Conservation (phyloP, 2,797 vertebrate species). For the Diplodus puntazzo region DNA sequence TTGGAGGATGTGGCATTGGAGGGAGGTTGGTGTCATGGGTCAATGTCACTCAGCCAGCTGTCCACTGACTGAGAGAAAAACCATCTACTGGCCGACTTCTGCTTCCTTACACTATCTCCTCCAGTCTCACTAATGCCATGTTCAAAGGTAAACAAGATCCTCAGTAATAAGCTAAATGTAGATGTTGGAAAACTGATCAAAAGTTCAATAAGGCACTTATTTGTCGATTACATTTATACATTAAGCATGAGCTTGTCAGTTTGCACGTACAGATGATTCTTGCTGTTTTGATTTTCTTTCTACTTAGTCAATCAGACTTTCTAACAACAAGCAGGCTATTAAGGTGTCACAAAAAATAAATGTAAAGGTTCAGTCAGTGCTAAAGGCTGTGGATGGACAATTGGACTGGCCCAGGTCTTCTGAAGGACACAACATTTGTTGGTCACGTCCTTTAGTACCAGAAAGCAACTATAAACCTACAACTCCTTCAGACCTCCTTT, state of each 20-base stretch:
- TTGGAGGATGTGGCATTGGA: slow-evolving; percentile 75
- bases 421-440: slow-evolving; percentile 2
- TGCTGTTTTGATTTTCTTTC: background rate
- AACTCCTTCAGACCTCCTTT: slow-evolving; percentile 7
- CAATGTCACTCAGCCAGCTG: slow-evolving; percentile 80
- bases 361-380: slow-evolving; percentile 26
- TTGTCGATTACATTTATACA: background rate
- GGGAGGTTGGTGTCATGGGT: slow-evolving; percentile 82
- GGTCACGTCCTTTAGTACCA: background rate
- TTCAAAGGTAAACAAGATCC: background rate
- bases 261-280: background rate
- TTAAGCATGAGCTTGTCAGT: background rate
- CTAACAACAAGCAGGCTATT: background rate
- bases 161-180: background rate
- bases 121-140: background rate
- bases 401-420: slow-evolving; percentile 15
- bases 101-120: background rate
- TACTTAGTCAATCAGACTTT: background rate
- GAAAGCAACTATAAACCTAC: slow-evolving; percentile 4
- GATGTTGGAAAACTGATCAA: background rate
- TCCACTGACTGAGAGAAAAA: slow-evolving; percentile 57
- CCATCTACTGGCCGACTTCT: slow-evolving; percentile 24
- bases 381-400: slow-evolving; percentile 17
- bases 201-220: background rate
- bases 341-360: background rate